Evolutionary conservation across 2,113 vertebrate genomes (phyloP).

Genomic region (Mionectes macconnelli): DNA sequence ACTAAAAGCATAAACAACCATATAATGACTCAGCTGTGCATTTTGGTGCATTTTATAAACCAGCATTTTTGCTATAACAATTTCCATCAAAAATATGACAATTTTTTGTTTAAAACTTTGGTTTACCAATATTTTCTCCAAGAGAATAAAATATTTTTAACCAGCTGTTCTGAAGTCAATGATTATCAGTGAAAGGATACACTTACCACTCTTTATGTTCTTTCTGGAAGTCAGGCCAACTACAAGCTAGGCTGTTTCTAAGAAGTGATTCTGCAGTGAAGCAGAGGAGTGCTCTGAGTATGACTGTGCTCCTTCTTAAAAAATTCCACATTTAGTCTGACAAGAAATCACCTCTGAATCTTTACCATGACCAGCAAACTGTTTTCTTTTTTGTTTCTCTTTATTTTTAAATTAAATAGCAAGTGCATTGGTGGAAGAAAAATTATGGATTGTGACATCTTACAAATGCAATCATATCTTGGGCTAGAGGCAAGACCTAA

Average conservation of each 20-base stretch:
- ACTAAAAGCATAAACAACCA: background rate
- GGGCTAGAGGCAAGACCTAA: background rate
- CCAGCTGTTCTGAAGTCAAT: background rate
- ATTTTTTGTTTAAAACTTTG: background rate
- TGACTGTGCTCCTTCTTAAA: constrained; percentile 18
- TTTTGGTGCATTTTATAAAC: background rate
- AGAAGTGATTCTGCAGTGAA: constrained; percentile 8
- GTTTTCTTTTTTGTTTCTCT: background rate
- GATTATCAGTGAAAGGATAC: background rate
- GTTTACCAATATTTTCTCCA: background rate
- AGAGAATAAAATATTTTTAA: background rate
- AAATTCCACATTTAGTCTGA: constrained; percentile 6
- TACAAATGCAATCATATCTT: background rate
- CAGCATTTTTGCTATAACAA: background rate
- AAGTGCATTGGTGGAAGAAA: background rate
- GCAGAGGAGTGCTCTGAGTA: background rate
- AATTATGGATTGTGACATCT: background rate
- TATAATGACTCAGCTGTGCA: background rate
- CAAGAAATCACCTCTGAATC: background rate
- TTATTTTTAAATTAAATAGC: background rate
- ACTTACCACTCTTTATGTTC: background rate
- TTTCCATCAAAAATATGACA: background rate
- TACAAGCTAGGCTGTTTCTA: background rate
- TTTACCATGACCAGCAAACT: background rate
- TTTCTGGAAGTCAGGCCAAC: background rate